Percentiles rank a stretch among this genome's conserved stretches.
Evolutionary conservation across 2,113 vertebrate genomes (phyloP).

Genomic region (Charadrius vociferus): DNA sequence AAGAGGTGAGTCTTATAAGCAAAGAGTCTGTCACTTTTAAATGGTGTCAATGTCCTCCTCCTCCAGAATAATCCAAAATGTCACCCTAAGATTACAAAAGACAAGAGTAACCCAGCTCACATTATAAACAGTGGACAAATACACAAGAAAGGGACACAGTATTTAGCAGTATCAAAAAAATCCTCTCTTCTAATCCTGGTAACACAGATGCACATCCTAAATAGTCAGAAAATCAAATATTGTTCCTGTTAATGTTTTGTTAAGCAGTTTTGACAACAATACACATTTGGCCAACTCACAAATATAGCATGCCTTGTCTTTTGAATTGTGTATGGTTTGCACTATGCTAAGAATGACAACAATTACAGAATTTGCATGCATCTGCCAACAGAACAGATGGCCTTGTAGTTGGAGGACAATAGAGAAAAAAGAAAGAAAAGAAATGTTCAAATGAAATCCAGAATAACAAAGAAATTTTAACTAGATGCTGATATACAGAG

Average conservation of each 20-base stretch:
- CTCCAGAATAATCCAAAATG: conserved; percentile 16
- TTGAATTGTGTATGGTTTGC: conserved; percentile 65
- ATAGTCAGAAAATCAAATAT: conserved; percentile 74
- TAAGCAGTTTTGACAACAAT: conserved; percentile 73
- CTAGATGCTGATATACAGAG: background rate
- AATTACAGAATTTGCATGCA: conserved; percentile 66
- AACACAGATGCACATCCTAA: conserved; percentile 25
- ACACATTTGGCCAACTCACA: conserved; percentile 69
- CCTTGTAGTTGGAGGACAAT: conserved; percentile 64
- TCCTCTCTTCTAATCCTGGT: conserved; percentile 54
- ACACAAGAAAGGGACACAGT: background rate
- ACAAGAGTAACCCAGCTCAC: background rate
- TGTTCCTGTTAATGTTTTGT: conserved; percentile 72
- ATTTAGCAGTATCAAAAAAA: conserved; percentile 48
- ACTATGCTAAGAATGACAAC: conserved; percentile 75
- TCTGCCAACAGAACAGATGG: conserved; percentile 79
- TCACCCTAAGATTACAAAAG: conserved; percentile 8
- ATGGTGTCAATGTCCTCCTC: background rate
- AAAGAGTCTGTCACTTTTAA: background rate
- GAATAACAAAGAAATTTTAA: conserved; percentile 13
- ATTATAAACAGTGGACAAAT: background rate
- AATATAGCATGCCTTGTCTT: conserved; percentile 51
- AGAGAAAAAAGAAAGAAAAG: conserved; percentile 7
- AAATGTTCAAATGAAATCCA: background rate
- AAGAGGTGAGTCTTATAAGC: background rate